These are phyloP conservation scores for Phytoseiulus persimilis DNA, from an alignment of 2,888 invertebrate species.

Conservation along the genomic window DNA sequence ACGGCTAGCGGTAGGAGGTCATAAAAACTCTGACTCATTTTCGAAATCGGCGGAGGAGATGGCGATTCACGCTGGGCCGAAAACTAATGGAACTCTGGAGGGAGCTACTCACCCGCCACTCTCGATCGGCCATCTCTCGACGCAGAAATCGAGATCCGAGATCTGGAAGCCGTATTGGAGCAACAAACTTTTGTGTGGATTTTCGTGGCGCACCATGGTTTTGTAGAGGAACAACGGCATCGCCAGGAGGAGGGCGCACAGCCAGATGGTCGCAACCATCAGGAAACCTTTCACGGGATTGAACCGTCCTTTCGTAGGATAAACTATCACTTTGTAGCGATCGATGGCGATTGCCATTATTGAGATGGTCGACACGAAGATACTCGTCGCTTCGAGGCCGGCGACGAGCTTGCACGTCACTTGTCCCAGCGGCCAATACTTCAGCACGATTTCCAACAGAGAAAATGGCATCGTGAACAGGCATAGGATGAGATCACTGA, in stretches of 20 bases:
- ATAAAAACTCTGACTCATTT: neutral
- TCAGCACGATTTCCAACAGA: constrained; percentile 71
- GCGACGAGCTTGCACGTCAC: constrained; percentile 70
- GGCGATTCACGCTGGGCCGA: neutral
- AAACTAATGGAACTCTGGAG: neutral
- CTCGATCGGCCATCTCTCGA: constrained; percentile 68
- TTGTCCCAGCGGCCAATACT: constrained; percentile 67
- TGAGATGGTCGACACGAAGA: constrained; percentile 84
- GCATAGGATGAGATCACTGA: constrained; percentile 69
- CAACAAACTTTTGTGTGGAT: constrained; percentile 15
- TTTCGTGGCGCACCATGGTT: constrained; percentile 51
- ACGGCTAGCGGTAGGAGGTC: neutral
- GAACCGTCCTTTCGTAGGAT: constrained; percentile 63
- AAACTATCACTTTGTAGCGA: constrained; percentile 76
- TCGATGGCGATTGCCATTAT: constrained; percentile 83
- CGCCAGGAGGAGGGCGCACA: constrained; percentile 67
- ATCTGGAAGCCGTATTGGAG: neutral
- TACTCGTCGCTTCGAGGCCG: constrained; percentile 76
- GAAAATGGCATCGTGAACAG: constrained; percentile 83
- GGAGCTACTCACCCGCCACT: constrained; percentile 54
- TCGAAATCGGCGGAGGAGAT: neutral
- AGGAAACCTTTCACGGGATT: constrained; percentile 60
- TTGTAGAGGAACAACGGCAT: constrained; percentile 70
- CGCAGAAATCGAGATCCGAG: constrained; percentile 61
- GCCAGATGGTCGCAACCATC: constrained; percentile 58